Evolutionary conservation across 2,797 vertebrate species (phyloP).

Genomic region (Eulemur coronatus): DNA sequence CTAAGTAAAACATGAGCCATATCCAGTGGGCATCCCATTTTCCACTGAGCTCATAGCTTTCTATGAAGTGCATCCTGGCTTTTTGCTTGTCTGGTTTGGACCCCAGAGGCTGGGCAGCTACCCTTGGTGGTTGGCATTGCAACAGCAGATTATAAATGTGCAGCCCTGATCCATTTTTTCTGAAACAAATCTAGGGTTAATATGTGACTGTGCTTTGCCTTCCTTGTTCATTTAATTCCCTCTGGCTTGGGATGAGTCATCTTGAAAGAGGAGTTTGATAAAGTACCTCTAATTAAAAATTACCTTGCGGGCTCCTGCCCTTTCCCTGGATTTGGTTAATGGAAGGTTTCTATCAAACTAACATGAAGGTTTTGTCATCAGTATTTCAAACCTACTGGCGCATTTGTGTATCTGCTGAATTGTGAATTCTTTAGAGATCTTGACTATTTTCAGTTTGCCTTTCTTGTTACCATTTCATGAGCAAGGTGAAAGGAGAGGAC

Average conservation of each 20-base stretch:
- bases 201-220: not conserved
- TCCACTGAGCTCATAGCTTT: not conserved
- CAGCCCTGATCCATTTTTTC: not conserved
- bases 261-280: not conserved
- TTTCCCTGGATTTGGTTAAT: constrained; percentile 22
- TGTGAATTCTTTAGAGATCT: not conserved
- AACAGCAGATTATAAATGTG: not conserved
- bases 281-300: constrained; percentile 44
- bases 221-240: not conserved
- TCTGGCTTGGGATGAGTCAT: not conserved
- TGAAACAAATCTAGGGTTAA: not conserved
- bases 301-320: not conserved
- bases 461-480: not conserved
- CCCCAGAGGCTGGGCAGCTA: too few species aligned
- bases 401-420: not conserved
- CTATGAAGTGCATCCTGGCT: not conserved
- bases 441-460: not conserved
- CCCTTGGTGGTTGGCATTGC: too few species aligned
- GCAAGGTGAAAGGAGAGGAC: not conserved
- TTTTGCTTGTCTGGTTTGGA: not conserved
- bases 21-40: not conserved
- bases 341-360: constrained; percentile 13
- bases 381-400: not conserved
- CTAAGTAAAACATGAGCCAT: not conserved
- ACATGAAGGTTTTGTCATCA: not conserved